Evolutionary conservation across 2,888 invertebrate genomes (phyloP), one percentile per base, ranked within the genome.

Genomic region (Luffia ferchaultella): DNA sequence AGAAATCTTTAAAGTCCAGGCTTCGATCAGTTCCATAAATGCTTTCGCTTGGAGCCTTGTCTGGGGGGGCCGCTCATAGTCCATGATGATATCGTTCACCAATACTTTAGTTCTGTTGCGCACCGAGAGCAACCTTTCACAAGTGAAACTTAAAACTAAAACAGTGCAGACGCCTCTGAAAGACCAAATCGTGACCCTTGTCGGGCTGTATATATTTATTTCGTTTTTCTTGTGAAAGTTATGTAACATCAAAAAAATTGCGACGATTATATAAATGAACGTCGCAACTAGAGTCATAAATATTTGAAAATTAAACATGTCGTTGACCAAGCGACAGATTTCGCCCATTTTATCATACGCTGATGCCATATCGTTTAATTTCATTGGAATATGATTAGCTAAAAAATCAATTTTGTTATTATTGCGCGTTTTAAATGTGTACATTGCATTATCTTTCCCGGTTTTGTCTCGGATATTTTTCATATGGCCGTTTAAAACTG

Each of bases 291-390:
- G 12, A 41, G 19, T 65, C 65, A 73, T 69, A 18, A 77, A 68
- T 17, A 76, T 69, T 57, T 71, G 69, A 18, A 69, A 72, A 53
- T 76, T 72, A 52, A 69, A 77, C 15, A 68, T 58, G 20, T 64
- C 54, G 47, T 74, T 77, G 41, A 75, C 62, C 51, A 66, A 54
- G 9, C 41, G 51, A 53, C 65, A 66, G 20, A 64, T 60, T 42
- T 65, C 67, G 1, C 75, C 76, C 41, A 76, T 63, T 1, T 55
- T 54, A 49, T 68, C 62, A 48, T 73, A 76, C 16, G 64, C 64
- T 2, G 55, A 54, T 1, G 70, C 69, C 40, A 77, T 57, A 7
- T 68, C 67, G 12, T 30, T 3, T 30, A 30, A 30, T 7, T 30
- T 30, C 12, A 30, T 7, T 3, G 30, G 12, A 7, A 7, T 30